A percentile compares a stretch with the other conserved stretches of the same genome.
phyloP scores from a whole-genome alignment of 2,113 vertebrate genomes.

The Balaeniceps rex region DNA sequence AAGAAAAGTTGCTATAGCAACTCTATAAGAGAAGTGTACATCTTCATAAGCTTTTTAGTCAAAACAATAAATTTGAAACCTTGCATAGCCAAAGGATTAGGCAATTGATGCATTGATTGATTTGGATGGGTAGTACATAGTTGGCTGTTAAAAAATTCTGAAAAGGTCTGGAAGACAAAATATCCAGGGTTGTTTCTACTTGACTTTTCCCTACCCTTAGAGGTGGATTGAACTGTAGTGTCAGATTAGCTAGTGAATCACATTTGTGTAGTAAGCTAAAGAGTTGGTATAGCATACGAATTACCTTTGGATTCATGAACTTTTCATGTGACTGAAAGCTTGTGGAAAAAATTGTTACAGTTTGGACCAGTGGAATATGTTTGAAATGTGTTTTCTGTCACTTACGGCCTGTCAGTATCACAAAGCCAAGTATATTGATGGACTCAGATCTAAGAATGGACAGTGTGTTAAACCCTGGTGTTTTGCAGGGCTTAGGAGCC shows the following conservation, averaged over 20 bases:
- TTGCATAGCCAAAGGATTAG: background rate
- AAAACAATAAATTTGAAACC: background rate
- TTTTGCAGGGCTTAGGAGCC: background rate
- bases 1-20: constrained; percentile 37
- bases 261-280: background rate
- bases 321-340: background rate
- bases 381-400: background rate
- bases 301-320: background rate
- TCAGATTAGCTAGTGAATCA: background rate
- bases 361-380: background rate
- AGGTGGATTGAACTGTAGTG: background rate
- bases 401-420: background rate
- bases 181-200: background rate
- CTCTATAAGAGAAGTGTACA: background rate
- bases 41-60: background rate
- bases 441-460: background rate
- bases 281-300: background rate
- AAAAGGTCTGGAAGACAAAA: background rate
- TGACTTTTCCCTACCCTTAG: background rate
- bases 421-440: background rate
- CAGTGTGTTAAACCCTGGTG: background rate
- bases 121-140: background rate
- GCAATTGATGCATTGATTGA: background rate
- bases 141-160: background rate
- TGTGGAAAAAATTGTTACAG: background rate